Base-by-base conservation (phyloP, 2,888 invertebrate genomes). In the Acleris literana region DNA sequence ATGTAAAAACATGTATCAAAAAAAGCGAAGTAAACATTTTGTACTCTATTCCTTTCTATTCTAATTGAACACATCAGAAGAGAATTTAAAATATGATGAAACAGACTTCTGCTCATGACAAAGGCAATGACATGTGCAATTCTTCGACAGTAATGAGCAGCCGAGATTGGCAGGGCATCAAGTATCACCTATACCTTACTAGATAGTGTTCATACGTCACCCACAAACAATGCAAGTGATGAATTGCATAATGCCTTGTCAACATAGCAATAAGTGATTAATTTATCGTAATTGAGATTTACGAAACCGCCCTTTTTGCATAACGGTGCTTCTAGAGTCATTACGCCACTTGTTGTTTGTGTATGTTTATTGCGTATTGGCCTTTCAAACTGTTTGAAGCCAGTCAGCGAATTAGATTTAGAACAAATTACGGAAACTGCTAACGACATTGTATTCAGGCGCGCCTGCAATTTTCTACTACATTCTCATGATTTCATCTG, bases 111-210 rank as follows among this genome's bases (percentile, higher is more conserved):
- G 44, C 16, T 7, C 17, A 46, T 46, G 17, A 17, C 46, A 46
- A n/a, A 46, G 46, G n/a, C 17, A 46, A n/a, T 72, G 72, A 77
- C 78, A 76, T 68, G 70, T 76, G 76, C 82, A 77, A 74, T 70
- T 82, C 78, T 72, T 71, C 75, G 74, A 58, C 64, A 68, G 73
- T 75, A 70, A 76, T 69, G 70, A 74, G 69, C 62, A 54, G 18
- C 44, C 64, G 46, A 46, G 52, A 76, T 80, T 87, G 87, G 87
- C 87, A 74, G 54, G 57, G 18, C 54, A 75, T 81, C 86, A 86
- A 64, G 76, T 81, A 81, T 84, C 84, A 83, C 82, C 80, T 76
- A 72, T 75, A 53, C 76, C 76, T 69, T 78, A 74, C 71, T 68
- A 72, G 74, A 52, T 17, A 44, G 51, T 56, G 56, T 17, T 25